Evolutionary conservation across 2,113 vertebrate genomes (phyloP).

Genomic region (Sorex fumeus): DNA sequence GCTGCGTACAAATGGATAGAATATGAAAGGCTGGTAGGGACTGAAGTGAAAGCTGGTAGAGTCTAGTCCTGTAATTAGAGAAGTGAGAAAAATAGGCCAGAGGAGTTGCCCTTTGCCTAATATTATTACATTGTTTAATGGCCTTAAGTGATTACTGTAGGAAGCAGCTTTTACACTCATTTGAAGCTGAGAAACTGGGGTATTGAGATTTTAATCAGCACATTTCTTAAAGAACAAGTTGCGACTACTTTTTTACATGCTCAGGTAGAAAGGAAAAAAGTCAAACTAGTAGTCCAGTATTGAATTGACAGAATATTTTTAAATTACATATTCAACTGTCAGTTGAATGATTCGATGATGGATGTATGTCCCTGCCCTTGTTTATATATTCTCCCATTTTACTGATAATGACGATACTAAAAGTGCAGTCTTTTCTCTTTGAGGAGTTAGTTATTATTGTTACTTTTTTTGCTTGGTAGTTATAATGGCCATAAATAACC

Average conservation of each 20-base stretch:
- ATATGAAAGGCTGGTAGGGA: slow-evolving; percentile 38
- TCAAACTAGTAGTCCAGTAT: background rate
- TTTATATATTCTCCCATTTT: slow-evolving; percentile 7
- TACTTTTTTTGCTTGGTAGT: slow-evolving; percentile 29
- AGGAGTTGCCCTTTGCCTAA: slow-evolving; percentile 19
- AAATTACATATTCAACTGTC: background rate
- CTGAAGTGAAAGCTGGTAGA: background rate
- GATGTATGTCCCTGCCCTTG: background rate
- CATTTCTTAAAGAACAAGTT: slow-evolving; percentile 44
- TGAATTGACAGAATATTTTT: background rate
- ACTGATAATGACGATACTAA: background rate
- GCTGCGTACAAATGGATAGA: background rate
- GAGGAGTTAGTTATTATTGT: background rate
- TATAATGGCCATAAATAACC: background rate
- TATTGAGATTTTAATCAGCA: slow-evolving; percentile 61
- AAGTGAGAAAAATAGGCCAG: slow-evolving; percentile 59
- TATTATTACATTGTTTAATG: slow-evolving; percentile 53
- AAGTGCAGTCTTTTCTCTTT: background rate
- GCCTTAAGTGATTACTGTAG: slow-evolving; percentile 18
- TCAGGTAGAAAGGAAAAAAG: background rate
- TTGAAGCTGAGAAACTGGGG: slow-evolving; percentile 11
- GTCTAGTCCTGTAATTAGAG: slow-evolving; percentile 60
- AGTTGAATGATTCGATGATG: background rate
- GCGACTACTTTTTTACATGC: background rate
- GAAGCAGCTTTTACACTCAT: slow-evolving; percentile 42